Conservation (phyloP, 2,797 vertebrate species). For the Dicrostonyx torquatus region DNA sequence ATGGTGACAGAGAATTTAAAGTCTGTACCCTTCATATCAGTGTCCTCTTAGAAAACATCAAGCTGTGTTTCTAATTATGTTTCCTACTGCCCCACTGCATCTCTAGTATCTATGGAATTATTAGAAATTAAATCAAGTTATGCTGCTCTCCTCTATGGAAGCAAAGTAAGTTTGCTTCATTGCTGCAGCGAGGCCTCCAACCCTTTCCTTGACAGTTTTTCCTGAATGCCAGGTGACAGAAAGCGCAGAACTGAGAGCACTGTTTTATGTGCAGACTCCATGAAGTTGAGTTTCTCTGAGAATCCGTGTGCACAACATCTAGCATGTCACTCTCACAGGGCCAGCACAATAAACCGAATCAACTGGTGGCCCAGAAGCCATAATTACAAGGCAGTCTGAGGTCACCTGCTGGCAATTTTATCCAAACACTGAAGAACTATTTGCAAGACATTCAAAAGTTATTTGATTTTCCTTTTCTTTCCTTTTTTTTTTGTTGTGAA, state of each 20-base stretch:
- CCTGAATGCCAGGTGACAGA: not conserved
- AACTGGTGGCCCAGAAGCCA: not conserved
- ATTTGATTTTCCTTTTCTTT: not conserved
- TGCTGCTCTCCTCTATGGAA: not conserved
- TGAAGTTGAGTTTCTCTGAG: not conserved
- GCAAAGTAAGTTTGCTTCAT: conserved; percentile 15
- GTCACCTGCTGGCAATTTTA: not conserved
- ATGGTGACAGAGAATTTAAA: not conserved
- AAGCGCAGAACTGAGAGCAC: not conserved
- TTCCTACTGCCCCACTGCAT: not conserved
- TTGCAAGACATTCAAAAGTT: not conserved
- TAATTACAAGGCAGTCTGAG: not conserved
- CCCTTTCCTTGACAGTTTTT: not conserved
- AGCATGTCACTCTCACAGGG: not conserved
- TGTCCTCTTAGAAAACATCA: not conserved
- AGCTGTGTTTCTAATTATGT: not conserved
- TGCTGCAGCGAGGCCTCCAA: not conserved
- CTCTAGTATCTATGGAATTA: not conserved
- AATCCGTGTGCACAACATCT: not conserved
- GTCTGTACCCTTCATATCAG: not conserved
- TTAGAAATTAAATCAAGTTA: not conserved
- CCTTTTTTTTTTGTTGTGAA: not conserved
- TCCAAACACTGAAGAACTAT: not conserved
- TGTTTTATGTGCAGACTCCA: not conserved
- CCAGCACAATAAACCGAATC: not conserved